Conservation (phyloP, 1,140 invertebrate genomes). For the Tetranychus cinnabarinus region DNA sequence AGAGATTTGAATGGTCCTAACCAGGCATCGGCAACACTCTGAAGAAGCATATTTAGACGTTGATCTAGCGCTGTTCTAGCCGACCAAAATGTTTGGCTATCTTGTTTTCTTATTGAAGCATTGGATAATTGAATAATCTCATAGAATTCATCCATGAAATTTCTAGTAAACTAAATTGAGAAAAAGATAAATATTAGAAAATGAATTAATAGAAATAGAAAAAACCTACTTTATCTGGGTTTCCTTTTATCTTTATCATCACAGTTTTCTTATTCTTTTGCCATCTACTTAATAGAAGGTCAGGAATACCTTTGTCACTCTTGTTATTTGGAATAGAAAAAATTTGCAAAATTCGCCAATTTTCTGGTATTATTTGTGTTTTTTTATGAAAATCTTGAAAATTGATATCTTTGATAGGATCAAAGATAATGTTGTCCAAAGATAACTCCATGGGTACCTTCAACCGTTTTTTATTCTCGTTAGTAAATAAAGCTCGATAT, state of each 20-base stretch:
- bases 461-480: not conserved
- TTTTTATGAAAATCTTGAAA: not conserved
- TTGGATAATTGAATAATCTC: conserved; percentile 9
- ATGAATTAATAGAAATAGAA: not conserved
- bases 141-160: conserved; percentile 9
- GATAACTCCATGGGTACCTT: not conserved
- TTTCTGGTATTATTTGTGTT: not conserved
- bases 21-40: conserved; percentile 34
- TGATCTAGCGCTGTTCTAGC: conserved; percentile 7
- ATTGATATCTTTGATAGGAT: not conserved
- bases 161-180: conserved; percentile 5
- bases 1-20: conserved; percentile 34
- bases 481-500: conserved; percentile 1
- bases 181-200: not conserved
- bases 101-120: conserved; percentile 8
- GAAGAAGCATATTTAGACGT: conserved; percentile 8
- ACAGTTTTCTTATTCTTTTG: conserved; percentile 1
- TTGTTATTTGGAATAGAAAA: not conserved
- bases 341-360: conserved; percentile 6
- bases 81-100: conserved; percentile 10
- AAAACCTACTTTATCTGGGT: conserved; percentile 4
- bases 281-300: conserved; percentile 3
- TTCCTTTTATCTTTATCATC: conserved; percentile 3
- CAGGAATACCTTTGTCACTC: not conserved
- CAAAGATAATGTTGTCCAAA: not conserved